phyloP scores from a whole-genome alignment of 2,888 invertebrate genomes.

The Ecdyonurus torrentis region DNA sequence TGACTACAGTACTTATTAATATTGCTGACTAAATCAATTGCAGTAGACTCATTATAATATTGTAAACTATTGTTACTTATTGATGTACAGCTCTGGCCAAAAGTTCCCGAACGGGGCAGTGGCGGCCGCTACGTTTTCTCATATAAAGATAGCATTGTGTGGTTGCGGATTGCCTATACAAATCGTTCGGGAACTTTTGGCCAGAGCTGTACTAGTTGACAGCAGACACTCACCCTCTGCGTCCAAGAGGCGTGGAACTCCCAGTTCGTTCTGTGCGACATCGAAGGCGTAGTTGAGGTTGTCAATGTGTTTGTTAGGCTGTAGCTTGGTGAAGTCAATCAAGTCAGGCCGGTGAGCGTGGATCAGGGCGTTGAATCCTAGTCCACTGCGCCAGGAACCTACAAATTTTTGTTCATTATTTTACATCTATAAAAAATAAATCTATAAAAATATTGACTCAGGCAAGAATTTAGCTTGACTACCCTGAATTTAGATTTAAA shows the following conservation, averaged over 20 bases:
- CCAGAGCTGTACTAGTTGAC: neutral
- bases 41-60: too few species aligned
- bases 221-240: conserved; percentile 51
- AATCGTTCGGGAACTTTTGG: too few species aligned
- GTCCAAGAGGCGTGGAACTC: conserved; percentile 82
- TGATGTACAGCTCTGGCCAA: too few species aligned
- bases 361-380: conserved; percentile 97
- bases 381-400: conserved; percentile 87
- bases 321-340: conserved; percentile 69
- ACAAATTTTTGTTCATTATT: too few species aligned
- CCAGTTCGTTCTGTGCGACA: conserved; percentile 79
- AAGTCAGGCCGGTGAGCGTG: conserved; percentile 95
- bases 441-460: too few species aligned
- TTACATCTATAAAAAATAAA: too few species aligned
- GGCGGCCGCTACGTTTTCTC: too few species aligned
- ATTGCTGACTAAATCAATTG: neutral
- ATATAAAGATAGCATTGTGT: too few species aligned
- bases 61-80: neutral
- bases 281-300: conserved; percentile 97
- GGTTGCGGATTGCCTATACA: too few species aligned
- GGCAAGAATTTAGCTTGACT: too few species aligned
- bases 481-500: too few species aligned
- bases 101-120: too few species aligned
- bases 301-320: conserved; percentile 70
- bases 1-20: neutral